Conservation (phyloP, 2,888 invertebrate species). For the Phaedon cochleariae region DNA sequence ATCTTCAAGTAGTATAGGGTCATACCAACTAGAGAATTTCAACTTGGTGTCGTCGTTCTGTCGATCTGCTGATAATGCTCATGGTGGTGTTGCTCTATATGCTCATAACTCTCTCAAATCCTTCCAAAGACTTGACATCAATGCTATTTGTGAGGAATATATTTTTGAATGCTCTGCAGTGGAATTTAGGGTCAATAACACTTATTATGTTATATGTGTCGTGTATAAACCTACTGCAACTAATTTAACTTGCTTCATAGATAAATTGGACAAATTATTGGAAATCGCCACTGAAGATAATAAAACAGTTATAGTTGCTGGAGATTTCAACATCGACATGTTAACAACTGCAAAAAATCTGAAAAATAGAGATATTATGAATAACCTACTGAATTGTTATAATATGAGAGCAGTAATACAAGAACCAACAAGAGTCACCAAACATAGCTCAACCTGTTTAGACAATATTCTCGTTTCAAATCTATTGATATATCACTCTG, state of each 20-base stretch:
- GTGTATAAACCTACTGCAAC: background rate
- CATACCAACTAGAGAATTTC: background rate
- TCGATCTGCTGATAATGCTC: background rate
- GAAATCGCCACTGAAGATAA: background rate
- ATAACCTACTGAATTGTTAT: constrained; percentile 2
- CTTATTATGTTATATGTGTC: background rate
- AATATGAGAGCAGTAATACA: background rate
- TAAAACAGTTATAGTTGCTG: background rate
- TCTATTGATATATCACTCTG: background rate
- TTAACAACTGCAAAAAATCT: background rate
- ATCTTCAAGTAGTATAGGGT: background rate
- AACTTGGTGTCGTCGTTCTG: background rate
- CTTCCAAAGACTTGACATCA: background rate
- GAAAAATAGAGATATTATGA: background rate
- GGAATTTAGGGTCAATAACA: background rate
- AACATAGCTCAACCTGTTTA: background rate
- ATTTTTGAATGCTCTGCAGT: constrained; percentile 2
- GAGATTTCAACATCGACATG: background rate
- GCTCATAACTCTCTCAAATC: background rate
- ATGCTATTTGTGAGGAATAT: background rate
- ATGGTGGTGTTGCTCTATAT: background rate
- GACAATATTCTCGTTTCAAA: background rate
- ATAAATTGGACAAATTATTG: background rate
- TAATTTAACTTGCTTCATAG: background rate
- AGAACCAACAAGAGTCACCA: background rate